Conservation (phyloP, 2,888 invertebrate species). For the Idaea straminata region DNA sequence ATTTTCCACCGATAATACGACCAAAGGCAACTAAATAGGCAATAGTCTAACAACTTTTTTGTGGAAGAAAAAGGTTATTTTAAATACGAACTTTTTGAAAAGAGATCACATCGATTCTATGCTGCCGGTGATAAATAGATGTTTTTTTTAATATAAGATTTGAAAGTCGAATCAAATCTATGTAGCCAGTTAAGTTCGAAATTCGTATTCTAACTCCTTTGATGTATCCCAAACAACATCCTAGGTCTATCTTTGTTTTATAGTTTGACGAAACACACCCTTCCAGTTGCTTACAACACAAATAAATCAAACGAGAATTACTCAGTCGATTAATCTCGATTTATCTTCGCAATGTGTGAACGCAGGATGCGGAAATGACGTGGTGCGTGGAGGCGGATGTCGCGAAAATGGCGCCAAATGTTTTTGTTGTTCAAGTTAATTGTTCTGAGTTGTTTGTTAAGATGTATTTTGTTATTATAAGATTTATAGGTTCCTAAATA, state of each 20-base stretch:
- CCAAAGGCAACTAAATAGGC: too few relatives aligned
- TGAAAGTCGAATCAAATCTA: neutral
- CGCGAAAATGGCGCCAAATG: conserved; percentile 48
- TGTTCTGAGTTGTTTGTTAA: conserved; percentile 5
- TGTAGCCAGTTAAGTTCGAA: neutral
- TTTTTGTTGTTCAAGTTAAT: conserved; percentile 1
- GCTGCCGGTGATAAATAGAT: too few relatives aligned
- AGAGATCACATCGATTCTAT: too few relatives aligned
- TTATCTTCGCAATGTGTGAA: conserved; percentile 56
- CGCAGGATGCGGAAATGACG: conserved; percentile 64
- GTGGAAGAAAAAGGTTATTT: too few relatives aligned
- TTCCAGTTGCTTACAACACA: conserved; percentile 29
- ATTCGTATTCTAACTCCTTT: neutral
- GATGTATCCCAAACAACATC: neutral
- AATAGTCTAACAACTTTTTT: too few relatives aligned
- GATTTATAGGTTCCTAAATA: neutral
- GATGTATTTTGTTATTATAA: neutral
- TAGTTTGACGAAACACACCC: conserved; percentile 8
- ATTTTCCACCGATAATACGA: too few relatives aligned
- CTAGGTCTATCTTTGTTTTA: conserved; percentile 2
- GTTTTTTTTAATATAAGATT: too few relatives aligned
- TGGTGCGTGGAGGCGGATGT: conserved; percentile 57
- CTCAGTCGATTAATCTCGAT: conserved; percentile 61
- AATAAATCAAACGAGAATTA: conserved; percentile 58
- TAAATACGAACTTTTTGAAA: too few relatives aligned